These are phyloP conservation scores for Microcaecilia unicolor DNA, from an alignment of 2,797 vertebrate genomes.

Conservation along the genomic window DNA sequence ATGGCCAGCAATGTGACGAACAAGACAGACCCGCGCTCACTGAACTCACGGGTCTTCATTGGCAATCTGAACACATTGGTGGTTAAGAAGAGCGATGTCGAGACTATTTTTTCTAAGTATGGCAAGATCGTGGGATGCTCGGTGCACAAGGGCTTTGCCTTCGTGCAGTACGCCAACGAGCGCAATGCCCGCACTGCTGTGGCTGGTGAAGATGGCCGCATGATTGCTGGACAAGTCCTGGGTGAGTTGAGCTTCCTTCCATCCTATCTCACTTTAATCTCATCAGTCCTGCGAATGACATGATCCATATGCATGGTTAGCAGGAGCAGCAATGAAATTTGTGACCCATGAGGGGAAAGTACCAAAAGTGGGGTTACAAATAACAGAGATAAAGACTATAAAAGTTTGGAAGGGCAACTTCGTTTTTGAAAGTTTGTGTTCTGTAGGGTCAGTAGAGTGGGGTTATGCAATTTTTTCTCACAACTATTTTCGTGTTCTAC, in stretches of 20 bases:
- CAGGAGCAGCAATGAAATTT: too few relatives aligned
- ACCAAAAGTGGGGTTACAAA: too few relatives aligned
- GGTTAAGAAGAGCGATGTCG: constrained; percentile 87
- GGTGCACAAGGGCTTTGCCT: constrained; percentile 90
- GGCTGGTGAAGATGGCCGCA: constrained; percentile 69
- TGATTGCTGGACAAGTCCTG: constrained; percentile 64
- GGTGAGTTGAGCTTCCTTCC: not conserved
- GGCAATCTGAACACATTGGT: constrained; percentile 91
- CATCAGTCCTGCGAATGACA: too few relatives aligned
- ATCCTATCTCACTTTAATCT: too few relatives aligned
- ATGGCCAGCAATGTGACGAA: constrained; percentile 91
- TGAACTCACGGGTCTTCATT: constrained; percentile 89
- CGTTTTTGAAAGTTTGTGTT: too few relatives aligned
- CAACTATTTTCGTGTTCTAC: too few relatives aligned
- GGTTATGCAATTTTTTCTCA: too few relatives aligned
- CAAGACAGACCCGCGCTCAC: constrained; percentile 82
- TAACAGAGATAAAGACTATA: too few relatives aligned
- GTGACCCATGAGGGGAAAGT: too few relatives aligned
- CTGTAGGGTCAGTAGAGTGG: too few relatives aligned
- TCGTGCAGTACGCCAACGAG: constrained; percentile 78
- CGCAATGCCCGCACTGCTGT: constrained; percentile 72
- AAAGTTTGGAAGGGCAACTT: too few relatives aligned
- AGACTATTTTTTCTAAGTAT: constrained; percentile 88
- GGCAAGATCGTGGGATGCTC: constrained; percentile 91
- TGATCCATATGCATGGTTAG: too few relatives aligned